These are phyloP conservation scores for Plebejus anna DNA, from an alignment of 2,888 invertebrate genomes.

Conservation along the genomic window DNA sequence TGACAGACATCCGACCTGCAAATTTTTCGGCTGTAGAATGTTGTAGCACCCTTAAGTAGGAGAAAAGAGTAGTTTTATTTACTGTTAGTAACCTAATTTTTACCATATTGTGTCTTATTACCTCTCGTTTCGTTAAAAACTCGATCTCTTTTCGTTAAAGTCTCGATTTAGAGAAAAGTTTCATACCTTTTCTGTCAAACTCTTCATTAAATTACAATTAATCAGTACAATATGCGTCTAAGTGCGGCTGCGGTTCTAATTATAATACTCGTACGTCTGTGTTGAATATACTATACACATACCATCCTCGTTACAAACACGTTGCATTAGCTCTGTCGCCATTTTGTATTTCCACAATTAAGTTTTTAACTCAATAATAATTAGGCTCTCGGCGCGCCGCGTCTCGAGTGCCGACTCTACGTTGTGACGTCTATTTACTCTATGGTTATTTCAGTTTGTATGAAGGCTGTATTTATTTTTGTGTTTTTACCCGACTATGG, in stretches of 20 bases:
- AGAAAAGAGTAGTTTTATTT: too few species aligned
- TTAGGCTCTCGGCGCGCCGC: conserved; percentile 14
- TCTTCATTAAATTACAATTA: too few species aligned
- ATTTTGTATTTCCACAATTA: conserved; percentile 6
- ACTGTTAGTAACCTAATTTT: too few species aligned
- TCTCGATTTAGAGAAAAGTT: too few species aligned
- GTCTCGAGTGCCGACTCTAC: not conserved
- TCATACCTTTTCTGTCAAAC: too few species aligned
- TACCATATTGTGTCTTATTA: too few species aligned
- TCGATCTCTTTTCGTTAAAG: too few species aligned
- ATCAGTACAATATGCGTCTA: too few species aligned
- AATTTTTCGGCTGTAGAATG: too few species aligned
- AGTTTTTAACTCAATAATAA: conserved; percentile 27
- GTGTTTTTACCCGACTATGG: not conserved
- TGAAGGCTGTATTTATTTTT: not conserved
- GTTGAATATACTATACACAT: not conserved
- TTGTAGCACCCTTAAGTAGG: too few species aligned
- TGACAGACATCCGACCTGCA: too few species aligned
- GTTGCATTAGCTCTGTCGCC: not conserved
- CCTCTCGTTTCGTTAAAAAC: too few species aligned
- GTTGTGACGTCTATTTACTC: conserved; percentile 4
- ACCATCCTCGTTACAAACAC: not conserved
- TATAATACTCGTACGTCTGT: not conserved
- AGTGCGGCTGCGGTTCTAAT: not conserved
- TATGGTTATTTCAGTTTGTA: not conserved